Conservation (phyloP, 2,113 vertebrate species). For the Sander vitreus region DNA sequence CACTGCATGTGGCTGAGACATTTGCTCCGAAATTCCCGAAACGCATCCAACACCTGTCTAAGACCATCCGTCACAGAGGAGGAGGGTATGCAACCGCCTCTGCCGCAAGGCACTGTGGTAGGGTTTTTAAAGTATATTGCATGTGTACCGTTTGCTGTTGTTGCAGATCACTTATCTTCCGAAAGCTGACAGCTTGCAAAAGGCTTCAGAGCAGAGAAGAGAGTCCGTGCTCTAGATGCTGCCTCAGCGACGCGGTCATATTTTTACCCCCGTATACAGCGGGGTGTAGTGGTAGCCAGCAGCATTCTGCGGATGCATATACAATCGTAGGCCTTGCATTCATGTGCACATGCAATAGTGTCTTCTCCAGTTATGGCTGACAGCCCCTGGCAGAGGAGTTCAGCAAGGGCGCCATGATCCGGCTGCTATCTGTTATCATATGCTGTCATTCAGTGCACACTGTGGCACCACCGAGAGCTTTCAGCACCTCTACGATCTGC, state of each 20-base stretch:
- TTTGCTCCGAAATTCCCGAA: too few relatives aligned
- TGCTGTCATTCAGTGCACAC: slow-evolving; percentile 49
- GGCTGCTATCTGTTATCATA: slow-evolving; percentile 74
- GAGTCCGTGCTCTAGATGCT: slow-evolving; percentile 21
- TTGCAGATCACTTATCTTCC: slow-evolving; percentile 53
- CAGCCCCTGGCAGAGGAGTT: slow-evolving; percentile 46
- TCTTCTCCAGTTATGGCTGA: slow-evolving; percentile 33
- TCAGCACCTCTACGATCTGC: slow-evolving; percentile 43
- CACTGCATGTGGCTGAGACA: slow-evolving; percentile 30
- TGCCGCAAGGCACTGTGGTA: neutral
- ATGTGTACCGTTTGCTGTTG: slow-evolving; percentile 22
- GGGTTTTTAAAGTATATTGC: slow-evolving; percentile 26
- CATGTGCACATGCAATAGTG: neutral
- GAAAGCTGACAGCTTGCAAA: slow-evolving; percentile 21
- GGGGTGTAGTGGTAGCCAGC: slow-evolving; percentile 28
- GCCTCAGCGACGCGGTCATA: slow-evolving; percentile 41
- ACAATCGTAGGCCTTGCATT: neutral
- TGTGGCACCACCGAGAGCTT: slow-evolving; percentile 39
- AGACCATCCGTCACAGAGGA: too few relatives aligned
- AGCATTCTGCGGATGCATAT: slow-evolving; percentile 27
- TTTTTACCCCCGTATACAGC: slow-evolving; percentile 27
- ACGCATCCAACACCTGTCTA: too few relatives aligned
- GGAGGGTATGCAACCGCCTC: too few relatives aligned
- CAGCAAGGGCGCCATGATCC: slow-evolving; percentile 38
- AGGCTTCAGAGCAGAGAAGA: slow-evolving; percentile 23